Percentiles rank a stretch among this genome's conserved stretches.
phyloP scores from a whole-genome alignment of 2,113 vertebrate genomes.

The Atrichornis clamosus region DNA sequence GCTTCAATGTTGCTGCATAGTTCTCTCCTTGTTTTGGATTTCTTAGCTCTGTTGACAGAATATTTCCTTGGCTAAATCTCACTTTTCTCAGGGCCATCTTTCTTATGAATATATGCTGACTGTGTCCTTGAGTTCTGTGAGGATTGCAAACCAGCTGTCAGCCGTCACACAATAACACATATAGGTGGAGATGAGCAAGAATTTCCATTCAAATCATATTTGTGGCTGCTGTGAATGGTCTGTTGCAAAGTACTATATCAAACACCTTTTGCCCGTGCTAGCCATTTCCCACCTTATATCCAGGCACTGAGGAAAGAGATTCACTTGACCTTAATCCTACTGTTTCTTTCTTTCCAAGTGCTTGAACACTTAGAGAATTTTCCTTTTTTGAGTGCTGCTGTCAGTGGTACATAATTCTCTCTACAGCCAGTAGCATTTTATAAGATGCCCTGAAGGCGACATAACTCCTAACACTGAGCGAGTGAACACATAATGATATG shows the following conservation, averaged over 20 bases:
- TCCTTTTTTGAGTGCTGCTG: neutral
- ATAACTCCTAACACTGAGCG: neutral
- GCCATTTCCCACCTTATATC: neutral
- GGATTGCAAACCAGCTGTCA: too few relatives aligned
- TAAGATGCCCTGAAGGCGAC: neutral
- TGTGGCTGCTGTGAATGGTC: neutral
- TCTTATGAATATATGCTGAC: too few relatives aligned
- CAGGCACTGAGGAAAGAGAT: neutral
- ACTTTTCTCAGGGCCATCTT: too few relatives aligned
- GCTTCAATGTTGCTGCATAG: too few relatives aligned
- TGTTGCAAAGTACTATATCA: neutral
- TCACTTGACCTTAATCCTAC: neutral
- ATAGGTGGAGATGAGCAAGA: neutral
- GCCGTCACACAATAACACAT: accelerated
- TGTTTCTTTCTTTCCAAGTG: neutral
- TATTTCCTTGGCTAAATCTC: too few relatives aligned
- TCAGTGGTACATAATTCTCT: neutral
- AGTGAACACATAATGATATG: neutral
- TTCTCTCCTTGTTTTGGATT: too few relatives aligned
- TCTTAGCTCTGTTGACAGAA: too few relatives aligned
- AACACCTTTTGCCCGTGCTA: neutral
- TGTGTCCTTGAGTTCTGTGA: too few relatives aligned
- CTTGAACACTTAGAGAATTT: neutral
- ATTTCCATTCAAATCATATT: neutral
- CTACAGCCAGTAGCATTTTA: neutral